These are phyloP conservation scores for Pipistrellus pygmaeus DNA, from an alignment of 2,797 vertebrate genomes.

Conservation along the genomic window DNA sequence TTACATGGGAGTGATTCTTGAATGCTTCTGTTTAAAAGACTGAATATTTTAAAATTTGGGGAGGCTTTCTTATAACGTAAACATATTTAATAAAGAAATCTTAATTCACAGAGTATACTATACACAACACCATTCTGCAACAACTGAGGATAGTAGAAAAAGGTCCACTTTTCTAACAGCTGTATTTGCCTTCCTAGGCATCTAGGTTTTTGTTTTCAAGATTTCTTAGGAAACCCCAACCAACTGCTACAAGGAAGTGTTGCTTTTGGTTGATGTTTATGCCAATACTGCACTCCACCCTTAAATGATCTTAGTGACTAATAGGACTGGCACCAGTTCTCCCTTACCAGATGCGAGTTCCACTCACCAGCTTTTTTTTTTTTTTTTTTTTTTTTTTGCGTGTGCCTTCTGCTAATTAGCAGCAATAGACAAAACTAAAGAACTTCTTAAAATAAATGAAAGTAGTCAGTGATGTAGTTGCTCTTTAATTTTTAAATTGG, in stretches of 20 bases:
- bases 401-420: slow-evolving; percentile 30
- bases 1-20: neutral
- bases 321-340: slow-evolving; percentile 47
- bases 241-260: slow-evolving; percentile 68
- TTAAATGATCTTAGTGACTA: slow-evolving; percentile 69
- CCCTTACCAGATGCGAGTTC: slow-evolving; percentile 63
- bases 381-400: neutral
- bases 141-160: neutral
- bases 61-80: neutral
- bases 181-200: slow-evolving; percentile 17
- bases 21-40: slow-evolving; percentile 2
- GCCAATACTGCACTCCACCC: slow-evolving; percentile 66
- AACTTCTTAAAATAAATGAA: slow-evolving; percentile 12
- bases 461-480: neutral
- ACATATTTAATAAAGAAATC: neutral
- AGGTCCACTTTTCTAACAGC: neutral
- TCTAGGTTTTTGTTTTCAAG: slow-evolving; percentile 26
- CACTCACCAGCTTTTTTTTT: slow-evolving; percentile 3
- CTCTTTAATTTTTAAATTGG: slow-evolving; percentile 8
- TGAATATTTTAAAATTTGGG: neutral
- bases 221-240: slow-evolving; percentile 46
- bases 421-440: slow-evolving; percentile 26
- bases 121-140: neutral
- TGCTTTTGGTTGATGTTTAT: slow-evolving; percentile 72
- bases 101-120: neutral